Conservation (phyloP, 2,113 vertebrate species). For the Danio rerio region DNA sequence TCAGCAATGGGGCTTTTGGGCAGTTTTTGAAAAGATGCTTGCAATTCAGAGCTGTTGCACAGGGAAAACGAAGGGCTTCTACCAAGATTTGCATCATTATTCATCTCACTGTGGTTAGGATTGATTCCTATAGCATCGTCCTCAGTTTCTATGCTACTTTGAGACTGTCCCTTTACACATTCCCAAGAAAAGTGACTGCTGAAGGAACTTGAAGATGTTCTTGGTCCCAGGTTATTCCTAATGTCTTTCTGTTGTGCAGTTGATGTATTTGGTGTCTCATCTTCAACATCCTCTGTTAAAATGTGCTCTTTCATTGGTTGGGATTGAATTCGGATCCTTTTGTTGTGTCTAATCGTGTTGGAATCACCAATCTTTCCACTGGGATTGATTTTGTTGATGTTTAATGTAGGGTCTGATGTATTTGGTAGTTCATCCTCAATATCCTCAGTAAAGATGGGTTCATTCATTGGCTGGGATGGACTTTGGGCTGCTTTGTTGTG, state of each 20-base stretch:
- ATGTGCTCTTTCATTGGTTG: too few relatives aligned
- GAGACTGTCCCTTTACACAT: conserved; percentile 54
- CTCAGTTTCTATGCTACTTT: conserved; percentile 7
- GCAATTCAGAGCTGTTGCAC: conserved; percentile 66
- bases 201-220: conserved; percentile 24
- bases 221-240: background rate
- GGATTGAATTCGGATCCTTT: background rate
- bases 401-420: too few relatives aligned
- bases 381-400: too few relatives aligned
- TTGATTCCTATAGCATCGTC: background rate
- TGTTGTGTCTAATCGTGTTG: background rate
- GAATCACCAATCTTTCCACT: too few relatives aligned
- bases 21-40: conserved; percentile 77
- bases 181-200: conserved; percentile 75
- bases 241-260: background rate
- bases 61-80: conserved; percentile 57
- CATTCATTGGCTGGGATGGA: too few relatives aligned
- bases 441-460: too few relatives aligned
- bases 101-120: too few relatives aligned
- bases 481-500: too few relatives aligned
- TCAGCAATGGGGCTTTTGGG: conserved; percentile 26
- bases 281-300: conserved; percentile 36
- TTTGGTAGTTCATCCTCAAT: too few relatives aligned
- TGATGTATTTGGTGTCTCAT: background rate
- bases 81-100: background rate